phyloP scores from a whole-genome alignment of 2,113 vertebrate species.

The Dipodomys ordii region DNA sequence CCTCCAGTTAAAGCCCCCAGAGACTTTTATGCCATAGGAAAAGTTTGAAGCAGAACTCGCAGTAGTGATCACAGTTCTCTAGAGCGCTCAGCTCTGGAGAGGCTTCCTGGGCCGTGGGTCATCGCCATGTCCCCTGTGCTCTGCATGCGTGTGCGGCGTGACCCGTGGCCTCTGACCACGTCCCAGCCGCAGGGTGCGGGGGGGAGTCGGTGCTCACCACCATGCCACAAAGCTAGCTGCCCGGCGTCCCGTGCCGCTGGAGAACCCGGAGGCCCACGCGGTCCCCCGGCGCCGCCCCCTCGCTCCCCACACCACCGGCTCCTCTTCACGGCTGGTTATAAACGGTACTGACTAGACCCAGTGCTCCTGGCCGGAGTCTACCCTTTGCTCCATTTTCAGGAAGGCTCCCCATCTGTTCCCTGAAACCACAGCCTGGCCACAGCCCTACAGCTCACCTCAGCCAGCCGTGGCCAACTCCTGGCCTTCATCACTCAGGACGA shows the following conservation, averaged over 20 bases:
- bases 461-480: neutral
- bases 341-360: neutral
- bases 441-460: neutral
- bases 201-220: no score
- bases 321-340: neutral
- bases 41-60: neutral
- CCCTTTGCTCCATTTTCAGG: constrained; percentile 12
- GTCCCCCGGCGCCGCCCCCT: no score
- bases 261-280: no score
- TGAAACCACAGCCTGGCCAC: constrained; percentile 12
- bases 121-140: no score
- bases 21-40: constrained; percentile 26
- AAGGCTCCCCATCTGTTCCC: neutral
- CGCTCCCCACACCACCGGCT: neutral
- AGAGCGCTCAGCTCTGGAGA: neutral
- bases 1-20: constrained; percentile 41
- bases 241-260: no score
- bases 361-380: no score
- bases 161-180: no score
- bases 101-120: neutral
- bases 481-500: neutral
- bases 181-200: no score
- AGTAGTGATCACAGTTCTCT: constrained; percentile 32
- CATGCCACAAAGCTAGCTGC: no score
- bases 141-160: no score